These are phyloP conservation scores for Pegoplata infirma DNA, from an alignment of 2,888 invertebrate species.

Conservation along the genomic window DNA sequence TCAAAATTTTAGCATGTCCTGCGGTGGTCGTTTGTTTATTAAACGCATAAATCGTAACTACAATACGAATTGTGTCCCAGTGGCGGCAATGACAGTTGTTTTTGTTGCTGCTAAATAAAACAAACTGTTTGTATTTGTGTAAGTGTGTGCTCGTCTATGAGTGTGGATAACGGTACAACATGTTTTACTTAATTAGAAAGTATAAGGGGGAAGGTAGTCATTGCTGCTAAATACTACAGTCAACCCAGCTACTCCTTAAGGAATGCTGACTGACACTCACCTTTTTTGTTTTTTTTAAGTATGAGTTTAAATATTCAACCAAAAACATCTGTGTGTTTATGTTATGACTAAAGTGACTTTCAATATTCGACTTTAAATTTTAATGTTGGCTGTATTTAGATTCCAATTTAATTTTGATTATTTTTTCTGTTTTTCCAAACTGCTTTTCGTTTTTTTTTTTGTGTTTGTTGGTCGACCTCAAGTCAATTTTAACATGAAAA, in stretches of 20 bases:
- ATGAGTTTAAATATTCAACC: constrained; percentile 30
- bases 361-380: constrained; percentile 65
- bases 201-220: constrained; percentile 47
- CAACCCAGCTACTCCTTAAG: not conserved
- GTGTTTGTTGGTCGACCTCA: constrained; percentile 57
- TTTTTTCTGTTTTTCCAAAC: constrained; percentile 46
- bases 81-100: constrained; percentile 71
- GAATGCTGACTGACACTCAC: not conserved
- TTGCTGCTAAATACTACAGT: not conserved
- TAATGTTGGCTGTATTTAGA: constrained; percentile 61
- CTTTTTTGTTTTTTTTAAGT: constrained; percentile 18
- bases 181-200: constrained; percentile 52
- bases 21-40: constrained; percentile 76
- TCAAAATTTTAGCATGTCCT: constrained; percentile 74
- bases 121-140: constrained; percentile 22
- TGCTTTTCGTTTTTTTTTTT: constrained; percentile 58
- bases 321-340: constrained; percentile 58
- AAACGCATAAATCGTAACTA: constrained; percentile 72
- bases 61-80: constrained; percentile 71
- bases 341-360: constrained; percentile 57
- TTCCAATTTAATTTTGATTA: constrained; percentile 61
- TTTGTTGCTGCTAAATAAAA: constrained; percentile 49
- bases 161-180: constrained; percentile 53
- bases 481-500: constrained; percentile 68
- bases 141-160: not conserved